These are phyloP conservation scores for Takifugu rubripes DNA, from an alignment of 2,797 vertebrate species.

Conservation along the genomic window DNA sequence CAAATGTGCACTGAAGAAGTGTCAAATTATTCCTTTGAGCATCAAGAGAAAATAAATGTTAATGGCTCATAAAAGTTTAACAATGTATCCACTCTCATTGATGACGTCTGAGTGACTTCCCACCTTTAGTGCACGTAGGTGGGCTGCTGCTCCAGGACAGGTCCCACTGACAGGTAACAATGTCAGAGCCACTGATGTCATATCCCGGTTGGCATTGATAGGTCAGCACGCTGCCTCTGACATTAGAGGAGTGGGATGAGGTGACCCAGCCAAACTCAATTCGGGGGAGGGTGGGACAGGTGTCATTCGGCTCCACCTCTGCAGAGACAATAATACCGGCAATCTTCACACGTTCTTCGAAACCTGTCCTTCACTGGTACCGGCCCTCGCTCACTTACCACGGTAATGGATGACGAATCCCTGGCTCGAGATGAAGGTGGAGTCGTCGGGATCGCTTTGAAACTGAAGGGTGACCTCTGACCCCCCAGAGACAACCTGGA, in stretches of 20 bases:
- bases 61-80: background rate
- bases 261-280: constrained; percentile 90
- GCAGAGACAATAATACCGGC: constrained; percentile 11
- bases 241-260: constrained; percentile 85
- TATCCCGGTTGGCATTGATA: constrained; percentile 93
- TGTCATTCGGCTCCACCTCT: constrained; percentile 92
- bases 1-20: too few relatives aligned
- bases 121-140: constrained; percentile 89
- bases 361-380: background rate
- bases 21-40: background rate
- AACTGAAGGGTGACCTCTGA: constrained; percentile 92
- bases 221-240: constrained; percentile 89
- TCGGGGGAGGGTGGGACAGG: constrained; percentile 83
- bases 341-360: background rate
- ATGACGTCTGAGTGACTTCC: background rate
- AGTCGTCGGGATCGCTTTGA: constrained; percentile 86
- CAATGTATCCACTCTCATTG: background rate
- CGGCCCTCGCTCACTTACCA: constrained; percentile 62
- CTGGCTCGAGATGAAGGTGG: constrained; percentile 85
- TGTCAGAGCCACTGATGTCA: constrained; percentile 89
- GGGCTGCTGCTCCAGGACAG: constrained; percentile 90
- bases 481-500: constrained; percentile 84
- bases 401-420: constrained; percentile 90
- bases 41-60: too few relatives aligned
- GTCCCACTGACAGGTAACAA: constrained; percentile 95